A percentile compares a stretch with the other conserved stretches of the same genome.
Evolutionary conservation across 2,888 invertebrate genomes (phyloP).

Genomic region (Zootermopsis nevadensis): DNA sequence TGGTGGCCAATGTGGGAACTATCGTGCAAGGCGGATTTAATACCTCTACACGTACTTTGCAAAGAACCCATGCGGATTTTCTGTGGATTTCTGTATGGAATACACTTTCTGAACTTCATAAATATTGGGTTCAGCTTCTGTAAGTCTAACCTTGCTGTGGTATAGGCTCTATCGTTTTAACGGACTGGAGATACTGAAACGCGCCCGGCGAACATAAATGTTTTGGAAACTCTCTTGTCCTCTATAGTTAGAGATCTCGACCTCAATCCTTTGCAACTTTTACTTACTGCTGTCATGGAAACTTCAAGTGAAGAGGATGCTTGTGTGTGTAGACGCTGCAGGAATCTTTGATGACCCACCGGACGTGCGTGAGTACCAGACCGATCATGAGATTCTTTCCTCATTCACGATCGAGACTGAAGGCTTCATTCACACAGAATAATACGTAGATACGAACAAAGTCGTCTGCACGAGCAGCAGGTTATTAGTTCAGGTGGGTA

Average conservation of each 20-base stretch:
- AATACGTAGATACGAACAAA: background rate
- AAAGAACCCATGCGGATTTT: too few species aligned
- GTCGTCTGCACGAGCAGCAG: background rate
- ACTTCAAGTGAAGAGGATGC: background rate
- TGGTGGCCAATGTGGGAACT: too few species aligned
- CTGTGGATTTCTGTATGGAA: too few species aligned
- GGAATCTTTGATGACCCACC: background rate
- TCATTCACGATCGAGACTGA: background rate
- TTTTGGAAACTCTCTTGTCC: background rate
- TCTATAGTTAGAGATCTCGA: background rate
- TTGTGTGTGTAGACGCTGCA: background rate
- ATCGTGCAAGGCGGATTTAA: too few species aligned
- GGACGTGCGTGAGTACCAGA: background rate
- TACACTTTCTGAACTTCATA: too few species aligned
- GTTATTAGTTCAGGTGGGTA: background rate
- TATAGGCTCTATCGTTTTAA: too few species aligned
- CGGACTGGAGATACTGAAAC: too few species aligned
- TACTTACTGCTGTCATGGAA: background rate
- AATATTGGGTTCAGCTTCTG: too few species aligned
- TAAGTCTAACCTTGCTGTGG: too few species aligned
- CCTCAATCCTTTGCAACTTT: conserved; percentile 19
- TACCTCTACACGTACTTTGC: too few species aligned
- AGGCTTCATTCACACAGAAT: background rate
- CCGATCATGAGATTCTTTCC: background rate
- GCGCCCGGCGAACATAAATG: accelerated